Evolutionary conservation across 1,140 invertebrate genomes (phyloP).

Genomic region (Phymorhynchus buccinoides): DNA sequence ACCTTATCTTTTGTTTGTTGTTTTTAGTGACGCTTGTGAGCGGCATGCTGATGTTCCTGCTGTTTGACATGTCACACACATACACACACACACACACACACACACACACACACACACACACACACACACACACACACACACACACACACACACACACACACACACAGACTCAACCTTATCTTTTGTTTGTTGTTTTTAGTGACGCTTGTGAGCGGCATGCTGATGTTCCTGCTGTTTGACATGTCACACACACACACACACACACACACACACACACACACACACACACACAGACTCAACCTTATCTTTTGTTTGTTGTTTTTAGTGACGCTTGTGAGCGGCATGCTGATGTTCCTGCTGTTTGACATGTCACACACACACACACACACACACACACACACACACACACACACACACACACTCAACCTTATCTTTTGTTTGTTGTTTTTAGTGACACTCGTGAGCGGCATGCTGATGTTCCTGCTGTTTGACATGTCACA

Average conservation of each 20-base stretch:
- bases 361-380: too few species aligned
- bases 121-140: too few species aligned
- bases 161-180: too few species aligned
- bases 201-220: constrained; percentile 85
- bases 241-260: constrained; percentile 2
- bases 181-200: too few species aligned
- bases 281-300: too few species aligned
- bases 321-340: constrained; percentile 92
- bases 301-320: constrained; percentile 60
- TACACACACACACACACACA: too few species aligned
- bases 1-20: background rate
- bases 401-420: too few species aligned
- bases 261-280: constrained; percentile 3
- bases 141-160: too few species aligned
- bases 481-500: constrained; percentile 84
- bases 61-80: too few species aligned
- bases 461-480: constrained; percentile 87
- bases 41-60: constrained; percentile 84
- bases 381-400: too few species aligned
- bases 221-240: constrained; percentile 89
- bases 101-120: too few species aligned
- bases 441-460: constrained; percentile 87
- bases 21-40: constrained; percentile 93
- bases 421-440: background rate
- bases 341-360: constrained; percentile 85